phyloP scores from a whole-genome alignment of 2,113 vertebrate species.

The Cynopterus brachyotis region DNA sequence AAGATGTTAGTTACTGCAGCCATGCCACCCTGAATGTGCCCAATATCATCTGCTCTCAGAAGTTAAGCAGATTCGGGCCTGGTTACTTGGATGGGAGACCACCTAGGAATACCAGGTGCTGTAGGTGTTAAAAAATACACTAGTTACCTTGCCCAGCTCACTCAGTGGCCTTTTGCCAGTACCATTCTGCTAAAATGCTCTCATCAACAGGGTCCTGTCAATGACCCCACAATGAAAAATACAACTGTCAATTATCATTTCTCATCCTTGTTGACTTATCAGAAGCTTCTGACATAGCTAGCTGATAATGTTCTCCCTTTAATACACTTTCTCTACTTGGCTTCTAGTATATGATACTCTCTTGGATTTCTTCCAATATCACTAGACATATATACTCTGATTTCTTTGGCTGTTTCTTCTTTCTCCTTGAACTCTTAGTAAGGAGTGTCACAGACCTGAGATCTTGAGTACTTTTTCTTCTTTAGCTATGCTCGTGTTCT shows the following conservation, averaged over 20 bases:
- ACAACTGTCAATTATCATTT: background rate
- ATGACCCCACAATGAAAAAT: background rate
- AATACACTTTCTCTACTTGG: background rate
- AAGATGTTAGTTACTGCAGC: no score
- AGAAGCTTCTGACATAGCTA: background rate
- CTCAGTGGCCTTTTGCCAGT: background rate
- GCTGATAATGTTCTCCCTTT: background rate
- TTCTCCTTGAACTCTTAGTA: background rate
- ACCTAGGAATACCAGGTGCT: no score
- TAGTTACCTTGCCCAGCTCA: background rate
- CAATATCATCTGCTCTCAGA: no score
- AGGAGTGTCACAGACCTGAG: background rate
- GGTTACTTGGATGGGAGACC: no score
- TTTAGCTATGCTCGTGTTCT: background rate
- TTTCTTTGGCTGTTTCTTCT: background rate
- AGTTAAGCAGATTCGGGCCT: no score
- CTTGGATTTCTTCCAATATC: background rate
- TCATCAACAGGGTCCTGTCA: background rate
- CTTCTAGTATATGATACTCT: background rate
- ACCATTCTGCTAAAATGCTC: background rate
- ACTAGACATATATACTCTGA: background rate
- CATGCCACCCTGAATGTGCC: no score
- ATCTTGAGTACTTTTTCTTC: background rate
- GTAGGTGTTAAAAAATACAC: background rate
- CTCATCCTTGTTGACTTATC: background rate